Evolutionary conservation across 2,888 invertebrate genomes (phyloP).

Genomic region (Drosophila anceps): DNA sequence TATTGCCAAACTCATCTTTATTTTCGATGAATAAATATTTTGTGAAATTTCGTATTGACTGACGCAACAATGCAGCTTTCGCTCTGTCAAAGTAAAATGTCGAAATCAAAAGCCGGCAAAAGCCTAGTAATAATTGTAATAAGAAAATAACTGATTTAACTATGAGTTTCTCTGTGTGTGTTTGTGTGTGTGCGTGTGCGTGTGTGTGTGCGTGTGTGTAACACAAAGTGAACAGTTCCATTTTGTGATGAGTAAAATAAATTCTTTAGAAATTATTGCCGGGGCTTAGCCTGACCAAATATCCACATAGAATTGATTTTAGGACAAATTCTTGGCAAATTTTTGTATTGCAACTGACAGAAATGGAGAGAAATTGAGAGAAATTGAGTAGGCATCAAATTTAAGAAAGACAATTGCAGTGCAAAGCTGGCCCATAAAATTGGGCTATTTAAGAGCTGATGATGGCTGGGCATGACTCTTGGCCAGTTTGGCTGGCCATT

Average conservation of each 20-base stretch:
- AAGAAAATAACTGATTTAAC: neutral
- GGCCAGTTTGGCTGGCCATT: slow-evolving; percentile 1
- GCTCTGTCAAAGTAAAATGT: neutral
- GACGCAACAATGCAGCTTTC: neutral
- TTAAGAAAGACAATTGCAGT: neutral
- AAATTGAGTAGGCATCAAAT: neutral
- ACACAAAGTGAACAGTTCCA: neutral
- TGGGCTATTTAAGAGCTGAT: slow-evolving; percentile 21
- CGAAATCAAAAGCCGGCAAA: neutral
- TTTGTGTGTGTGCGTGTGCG: neutral
- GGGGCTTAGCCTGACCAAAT: neutral
- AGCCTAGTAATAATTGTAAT: neutral
- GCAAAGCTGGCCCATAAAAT: neutral
- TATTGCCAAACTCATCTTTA: neutral
- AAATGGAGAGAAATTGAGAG: neutral
- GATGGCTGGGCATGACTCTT: slow-evolving; percentile 17
- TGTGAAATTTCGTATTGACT: neutral
- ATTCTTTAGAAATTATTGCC: neutral
- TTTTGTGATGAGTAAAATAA: neutral
- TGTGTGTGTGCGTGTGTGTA: neutral
- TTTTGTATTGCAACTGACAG: neutral
- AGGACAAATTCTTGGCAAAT: neutral
- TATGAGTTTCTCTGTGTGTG: neutral
- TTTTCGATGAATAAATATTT: slow-evolving; percentile 1
- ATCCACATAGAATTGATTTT: neutral